Percentiles rank a stretch among this genome's conserved stretches.
Conservation (phyloP, 2,797 vertebrate species). For the Leptatherina wallacei region DNA sequence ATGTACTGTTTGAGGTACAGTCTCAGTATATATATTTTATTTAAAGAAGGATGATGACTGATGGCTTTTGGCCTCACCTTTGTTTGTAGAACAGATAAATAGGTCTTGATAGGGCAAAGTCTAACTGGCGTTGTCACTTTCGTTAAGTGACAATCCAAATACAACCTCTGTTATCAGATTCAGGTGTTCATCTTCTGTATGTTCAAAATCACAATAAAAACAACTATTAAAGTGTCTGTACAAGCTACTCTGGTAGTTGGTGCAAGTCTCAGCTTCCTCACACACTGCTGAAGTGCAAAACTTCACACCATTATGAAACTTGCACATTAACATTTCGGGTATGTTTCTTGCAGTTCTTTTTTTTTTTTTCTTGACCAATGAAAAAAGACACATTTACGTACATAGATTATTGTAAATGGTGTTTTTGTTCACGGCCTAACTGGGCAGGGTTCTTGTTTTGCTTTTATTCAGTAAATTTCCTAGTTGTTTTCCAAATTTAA, state of each 20-base stretch:
- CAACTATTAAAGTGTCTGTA: not conserved
- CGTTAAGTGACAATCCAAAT: conserved; percentile 15
- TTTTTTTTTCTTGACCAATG: not conserved
- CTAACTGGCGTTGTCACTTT: conserved; percentile 41
- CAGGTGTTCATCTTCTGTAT: not conserved
- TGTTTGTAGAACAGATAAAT: conserved; percentile 55
- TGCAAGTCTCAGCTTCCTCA: not conserved
- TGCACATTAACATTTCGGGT: no score
- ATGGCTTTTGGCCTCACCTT: conserved; percentile 57
- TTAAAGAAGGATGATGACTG: not conserved
- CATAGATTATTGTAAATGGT: no score
- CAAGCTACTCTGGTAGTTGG: not conserved
- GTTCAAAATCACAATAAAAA: conserved; percentile 6
- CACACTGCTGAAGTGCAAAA: not conserved
- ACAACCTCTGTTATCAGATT: not conserved
- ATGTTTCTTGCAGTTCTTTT: not conserved
- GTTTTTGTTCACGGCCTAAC: no score
- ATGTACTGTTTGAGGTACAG: not conserved
- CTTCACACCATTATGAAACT: no score
- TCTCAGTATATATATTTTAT: not conserved
- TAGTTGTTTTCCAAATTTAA: not conserved
- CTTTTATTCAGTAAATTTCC: not conserved
- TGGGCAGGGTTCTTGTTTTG: not conserved
- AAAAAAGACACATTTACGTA: no score
- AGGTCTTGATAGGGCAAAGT: conserved; percentile 52